Evolutionary conservation across 2,888 invertebrate genomes (phyloP), one percentile per base, ranked within the genome.

Genomic region (Dorcus parallelipipedus): DNA sequence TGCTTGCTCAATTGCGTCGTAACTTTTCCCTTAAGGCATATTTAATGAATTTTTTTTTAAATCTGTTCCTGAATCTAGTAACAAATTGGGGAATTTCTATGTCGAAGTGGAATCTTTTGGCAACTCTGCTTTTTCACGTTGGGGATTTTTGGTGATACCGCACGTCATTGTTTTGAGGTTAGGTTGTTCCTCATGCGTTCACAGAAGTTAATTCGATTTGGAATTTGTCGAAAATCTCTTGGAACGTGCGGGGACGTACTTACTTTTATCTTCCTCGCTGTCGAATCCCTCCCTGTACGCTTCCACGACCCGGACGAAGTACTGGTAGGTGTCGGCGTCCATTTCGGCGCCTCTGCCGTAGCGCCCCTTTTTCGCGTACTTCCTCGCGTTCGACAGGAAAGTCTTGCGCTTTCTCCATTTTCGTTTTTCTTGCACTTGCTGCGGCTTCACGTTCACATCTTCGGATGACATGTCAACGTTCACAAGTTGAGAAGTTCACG

Each of bases 261-360:
- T 76, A 89, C 90, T 79, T 80, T 88, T 87, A 59, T 91, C 90
- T n/a, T 90, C 89, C 4, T 84, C 81, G 45, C 83, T 83, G 10
- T 86, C 83, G 63, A 90, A 86, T 2, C 86, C 88, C 54, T 84
- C 83, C 61, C 86, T 85, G 73, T 88, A 86, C 0, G 84, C 80
- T 70, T 91, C 90, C 69, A 91, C 78, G 60, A 91, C 88, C 43
- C 86, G 84, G 6, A 92, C 83, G 71, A 91, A 90, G 74, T 92
- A 93, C 66, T 86, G 85, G 68, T 89, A 92, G 4, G 88, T 83
- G 60, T 91, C 90, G 5, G 86, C 83, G 38, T 89, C 85, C 52
- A 93, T 82, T 67, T 87, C 82, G 0, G 83, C 83, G 0, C 91
- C 91, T 45, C 88, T 82, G 0, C 90, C 91, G 75, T 83, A 86